phyloP scores from a whole-genome alignment of 2,797 vertebrate species.

The Alosa sapidissima region DNA sequence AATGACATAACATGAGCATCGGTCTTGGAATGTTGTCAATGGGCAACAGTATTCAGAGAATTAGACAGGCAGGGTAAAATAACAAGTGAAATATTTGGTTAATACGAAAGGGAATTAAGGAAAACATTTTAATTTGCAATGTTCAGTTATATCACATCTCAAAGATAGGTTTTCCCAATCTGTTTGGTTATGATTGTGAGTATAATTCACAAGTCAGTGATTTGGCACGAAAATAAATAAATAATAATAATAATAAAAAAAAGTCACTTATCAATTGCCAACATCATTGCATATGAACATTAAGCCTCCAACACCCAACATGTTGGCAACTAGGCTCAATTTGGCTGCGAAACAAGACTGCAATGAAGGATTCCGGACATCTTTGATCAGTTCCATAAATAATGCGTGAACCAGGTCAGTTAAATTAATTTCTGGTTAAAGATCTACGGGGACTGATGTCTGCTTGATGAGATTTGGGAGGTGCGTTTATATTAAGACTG shows the following conservation, averaged over 20 bases:
- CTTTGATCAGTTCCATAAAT: slow-evolving; percentile 14
- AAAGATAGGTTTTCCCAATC: background rate
- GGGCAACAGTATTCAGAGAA: slow-evolving; percentile 2
- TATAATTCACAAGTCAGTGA: slow-evolving; percentile 7
- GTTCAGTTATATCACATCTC: background rate
- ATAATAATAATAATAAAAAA: no score
- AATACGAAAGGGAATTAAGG: background rate
- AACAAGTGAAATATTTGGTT: background rate
- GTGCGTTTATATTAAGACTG: slow-evolving; percentile 1
- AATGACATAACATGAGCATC: slow-evolving; percentile 4
- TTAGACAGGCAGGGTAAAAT: background rate
- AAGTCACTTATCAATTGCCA: background rate
- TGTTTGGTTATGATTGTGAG: background rate
- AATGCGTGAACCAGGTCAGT: slow-evolving; percentile 17
- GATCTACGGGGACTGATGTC: background rate
- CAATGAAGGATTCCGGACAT: background rate
- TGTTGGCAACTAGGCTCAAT: background rate
- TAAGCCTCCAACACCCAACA: background rate
- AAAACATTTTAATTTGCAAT: slow-evolving; percentile 7
- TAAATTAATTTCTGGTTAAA: slow-evolving; percentile 2
- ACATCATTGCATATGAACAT: background rate
- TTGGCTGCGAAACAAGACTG: background rate
- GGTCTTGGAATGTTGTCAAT: background rate
- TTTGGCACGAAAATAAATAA: background rate
- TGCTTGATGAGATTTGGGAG: slow-evolving; percentile 12